These are phyloP conservation scores for Sclerurus mexicanus DNA, from an alignment of 2,113 vertebrate genomes.

Conservation along the genomic window DNA sequence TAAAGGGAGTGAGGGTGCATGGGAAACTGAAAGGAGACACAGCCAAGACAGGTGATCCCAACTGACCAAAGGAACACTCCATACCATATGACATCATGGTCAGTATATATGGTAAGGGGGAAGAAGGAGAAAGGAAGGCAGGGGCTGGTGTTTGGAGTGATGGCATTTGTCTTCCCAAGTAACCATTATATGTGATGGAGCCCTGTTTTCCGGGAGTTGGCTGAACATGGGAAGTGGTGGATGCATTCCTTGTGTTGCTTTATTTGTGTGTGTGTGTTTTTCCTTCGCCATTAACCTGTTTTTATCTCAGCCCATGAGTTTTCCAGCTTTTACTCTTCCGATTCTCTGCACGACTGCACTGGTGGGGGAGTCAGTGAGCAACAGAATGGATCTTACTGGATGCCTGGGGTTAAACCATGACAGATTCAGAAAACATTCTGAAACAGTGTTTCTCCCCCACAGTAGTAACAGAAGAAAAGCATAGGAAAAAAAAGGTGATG, in stretches of 20 bases:
- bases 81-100: background rate
- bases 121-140: background rate
- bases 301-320: background rate
- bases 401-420: background rate
- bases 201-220: background rate
- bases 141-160: background rate
- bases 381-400: too few relatives aligned
- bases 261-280: background rate
- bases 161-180: background rate
- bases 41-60: background rate
- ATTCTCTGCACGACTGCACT: background rate
- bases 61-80: background rate
- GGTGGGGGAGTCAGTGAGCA: background rate
- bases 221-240: background rate
- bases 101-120: too few relatives aligned
- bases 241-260: background rate
- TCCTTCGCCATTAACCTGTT: background rate
- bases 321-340: background rate
- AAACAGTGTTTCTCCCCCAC: background rate
- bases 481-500: background rate
- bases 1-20: background rate
- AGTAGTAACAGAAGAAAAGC: background rate
- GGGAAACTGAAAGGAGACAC: background rate
- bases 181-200: background rate
- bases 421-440: background rate